phyloP scores from a whole-genome alignment of 2,113 vertebrate genomes.

The Balaeniceps rex region DNA sequence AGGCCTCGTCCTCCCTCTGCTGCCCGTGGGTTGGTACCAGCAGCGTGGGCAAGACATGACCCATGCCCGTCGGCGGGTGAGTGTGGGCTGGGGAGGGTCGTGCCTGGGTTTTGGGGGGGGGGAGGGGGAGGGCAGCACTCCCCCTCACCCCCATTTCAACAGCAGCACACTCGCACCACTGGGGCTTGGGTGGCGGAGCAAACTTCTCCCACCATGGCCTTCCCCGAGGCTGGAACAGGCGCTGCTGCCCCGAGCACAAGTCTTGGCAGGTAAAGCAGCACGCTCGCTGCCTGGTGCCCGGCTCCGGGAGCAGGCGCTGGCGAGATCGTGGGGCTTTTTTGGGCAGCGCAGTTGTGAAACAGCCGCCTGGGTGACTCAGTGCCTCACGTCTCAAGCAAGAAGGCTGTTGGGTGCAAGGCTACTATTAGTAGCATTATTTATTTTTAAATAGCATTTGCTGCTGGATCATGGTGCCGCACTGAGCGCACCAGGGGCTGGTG shows the following conservation, averaged over 20 bases:
- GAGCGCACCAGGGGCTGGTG: neutral
- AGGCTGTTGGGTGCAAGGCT: neutral
- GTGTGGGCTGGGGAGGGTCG: neutral
- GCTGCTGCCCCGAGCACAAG: neutral
- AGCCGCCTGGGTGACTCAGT: neutral
- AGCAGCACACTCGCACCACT: neutral
- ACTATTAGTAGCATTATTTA: too few species aligned
- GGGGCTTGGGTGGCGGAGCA: neutral
- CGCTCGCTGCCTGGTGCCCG: neutral
- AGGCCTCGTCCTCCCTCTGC: neutral
- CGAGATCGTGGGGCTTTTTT: neutral
- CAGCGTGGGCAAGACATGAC: neutral
- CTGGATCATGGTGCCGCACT: neutral
- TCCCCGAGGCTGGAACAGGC: neutral
- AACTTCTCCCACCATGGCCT: neutral
- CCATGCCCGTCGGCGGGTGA: rapidly evolving
- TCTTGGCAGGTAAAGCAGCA: neutral
- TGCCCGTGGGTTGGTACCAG: neutral
- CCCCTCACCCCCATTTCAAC: rapidly evolving
- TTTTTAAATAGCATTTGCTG: neutral
- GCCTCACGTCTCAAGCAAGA: neutral
- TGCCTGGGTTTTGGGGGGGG: rapidly evolving
- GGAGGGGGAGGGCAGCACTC: too few species aligned
- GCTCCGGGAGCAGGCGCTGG: neutral
- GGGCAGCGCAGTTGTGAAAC: neutral